A percentile compares a stretch with the other conserved stretches of the same genome.
Evolutionary conservation across 2,888 invertebrate species (phyloP).

Genomic region (Brachypterus glaber): DNA sequence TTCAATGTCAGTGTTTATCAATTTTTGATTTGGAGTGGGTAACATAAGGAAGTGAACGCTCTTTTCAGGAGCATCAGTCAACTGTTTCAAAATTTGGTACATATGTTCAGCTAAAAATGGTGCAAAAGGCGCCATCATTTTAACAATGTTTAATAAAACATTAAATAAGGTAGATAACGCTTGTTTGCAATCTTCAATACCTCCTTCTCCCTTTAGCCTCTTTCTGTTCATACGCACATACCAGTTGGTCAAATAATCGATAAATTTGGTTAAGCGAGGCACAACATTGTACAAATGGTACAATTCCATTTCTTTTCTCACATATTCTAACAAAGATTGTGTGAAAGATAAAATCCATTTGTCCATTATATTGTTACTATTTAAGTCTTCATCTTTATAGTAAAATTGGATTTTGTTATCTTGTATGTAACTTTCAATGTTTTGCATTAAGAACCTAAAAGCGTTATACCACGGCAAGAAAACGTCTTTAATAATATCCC

Average conservation of each 20-base stretch:
- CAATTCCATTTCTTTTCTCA: slow-evolving; percentile 86
- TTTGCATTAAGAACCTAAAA: slow-evolving; percentile 88
- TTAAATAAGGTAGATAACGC: slow-evolving; percentile 83
- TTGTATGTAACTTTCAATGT: slow-evolving; percentile 71
- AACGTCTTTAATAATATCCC: slow-evolving; percentile 93
- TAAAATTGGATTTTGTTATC: slow-evolving; percentile 41
- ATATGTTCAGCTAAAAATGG: slow-evolving; percentile 94
- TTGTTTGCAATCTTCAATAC: slow-evolving; percentile 67
- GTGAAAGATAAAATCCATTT: slow-evolving; percentile 95
- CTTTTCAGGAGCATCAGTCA: slow-evolving; percentile 50
- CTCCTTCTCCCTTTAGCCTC: slow-evolving; percentile 86
- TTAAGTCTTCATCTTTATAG: slow-evolving; percentile 34
- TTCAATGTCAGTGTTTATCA: slow-evolving; percentile 82
- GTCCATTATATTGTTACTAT: slow-evolving; percentile 77
- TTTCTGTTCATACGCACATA: slow-evolving; percentile 95
- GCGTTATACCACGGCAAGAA: slow-evolving; percentile 96
- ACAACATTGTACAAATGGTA: slow-evolving; percentile 94
- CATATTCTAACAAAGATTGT: slow-evolving; percentile 81
- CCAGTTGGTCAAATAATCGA: slow-evolving; percentile 98
- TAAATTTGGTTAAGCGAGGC: slow-evolving; percentile 86
- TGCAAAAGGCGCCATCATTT: slow-evolving; percentile 95
- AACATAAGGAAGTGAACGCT: slow-evolving; percentile 92
- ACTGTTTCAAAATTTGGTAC: slow-evolving; percentile 75
- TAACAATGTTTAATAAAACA: slow-evolving; percentile 79
- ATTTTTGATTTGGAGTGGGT: slow-evolving; percentile 57